These are phyloP conservation scores for Fringilla coelebs DNA, from an alignment of 2,797 vertebrate species.

Conservation along the genomic window DNA sequence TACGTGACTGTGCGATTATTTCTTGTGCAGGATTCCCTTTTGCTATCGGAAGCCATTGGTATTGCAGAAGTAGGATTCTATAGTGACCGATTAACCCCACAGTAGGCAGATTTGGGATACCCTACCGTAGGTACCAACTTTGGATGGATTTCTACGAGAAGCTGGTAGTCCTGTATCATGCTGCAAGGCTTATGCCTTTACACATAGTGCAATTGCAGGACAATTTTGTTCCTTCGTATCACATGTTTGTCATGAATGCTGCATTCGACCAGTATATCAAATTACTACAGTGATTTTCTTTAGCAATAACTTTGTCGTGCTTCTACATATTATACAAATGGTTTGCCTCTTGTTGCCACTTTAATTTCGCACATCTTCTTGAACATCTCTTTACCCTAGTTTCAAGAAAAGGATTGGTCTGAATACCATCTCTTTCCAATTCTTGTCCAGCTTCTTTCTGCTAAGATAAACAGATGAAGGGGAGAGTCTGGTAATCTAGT, in stretches of 20 bases:
- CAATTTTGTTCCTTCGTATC: background rate
- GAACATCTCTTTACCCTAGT: background rate
- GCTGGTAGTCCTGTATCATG: background rate
- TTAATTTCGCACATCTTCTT: background rate
- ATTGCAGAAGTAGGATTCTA: background rate
- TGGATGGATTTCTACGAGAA: background rate
- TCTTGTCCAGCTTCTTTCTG: background rate
- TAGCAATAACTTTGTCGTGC: background rate
- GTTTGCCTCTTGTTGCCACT: background rate
- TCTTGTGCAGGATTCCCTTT: background rate
- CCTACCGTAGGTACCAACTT: rapidly evolving
- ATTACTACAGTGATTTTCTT: background rate
- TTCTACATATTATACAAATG: rapidly evolving
- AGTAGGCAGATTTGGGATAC: background rate
- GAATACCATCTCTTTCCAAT: background rate
- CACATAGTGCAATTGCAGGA: background rate
- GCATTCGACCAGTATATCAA: background rate
- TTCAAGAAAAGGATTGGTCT: background rate
- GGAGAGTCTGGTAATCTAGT: background rate
- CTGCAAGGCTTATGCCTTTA: background rate
- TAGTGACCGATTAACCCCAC: background rate
- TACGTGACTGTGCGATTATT: background rate
- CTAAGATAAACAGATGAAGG: background rate
- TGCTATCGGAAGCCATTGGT: background rate
- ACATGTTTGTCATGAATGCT: background rate